A percentile compares a stretch with the other conserved stretches of the same genome.
These are phyloP conservation scores for Virgularia gustaviana DNA, from an alignment of 92 coral and sea anemone species.

Conservation along the genomic window DNA sequence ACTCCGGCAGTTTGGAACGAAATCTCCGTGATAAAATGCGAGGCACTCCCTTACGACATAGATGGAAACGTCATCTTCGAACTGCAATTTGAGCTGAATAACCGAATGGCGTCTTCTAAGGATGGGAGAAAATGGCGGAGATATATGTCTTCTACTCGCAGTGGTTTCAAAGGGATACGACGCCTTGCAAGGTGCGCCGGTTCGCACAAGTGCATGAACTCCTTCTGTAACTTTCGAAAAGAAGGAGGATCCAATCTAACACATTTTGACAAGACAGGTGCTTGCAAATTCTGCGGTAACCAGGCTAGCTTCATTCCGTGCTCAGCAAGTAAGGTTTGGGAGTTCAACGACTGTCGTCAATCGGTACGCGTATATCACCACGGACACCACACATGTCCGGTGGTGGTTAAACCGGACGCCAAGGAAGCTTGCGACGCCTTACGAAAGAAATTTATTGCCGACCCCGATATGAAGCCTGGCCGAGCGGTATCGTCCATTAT, in stretches of 20 bases:
- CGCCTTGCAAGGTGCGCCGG: conserved; percentile 28
- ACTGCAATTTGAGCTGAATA: conserved; percentile 4
- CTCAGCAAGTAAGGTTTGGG: conserved; percentile 35
- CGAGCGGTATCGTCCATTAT: conserved; percentile 9
- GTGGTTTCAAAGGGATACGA: conserved; percentile 17
- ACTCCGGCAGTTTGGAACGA: conserved; percentile 1
- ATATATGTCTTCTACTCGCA: conserved; percentile 30
- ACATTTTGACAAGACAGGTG: conserved; percentile 28
- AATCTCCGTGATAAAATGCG: neutral
- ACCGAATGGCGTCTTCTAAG: conserved; percentile 42
- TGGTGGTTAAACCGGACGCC: conserved; percentile 1
- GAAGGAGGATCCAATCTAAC: conserved; percentile 29
- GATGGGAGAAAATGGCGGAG: conserved; percentile 44
- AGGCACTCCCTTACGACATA: conserved; percentile 17
- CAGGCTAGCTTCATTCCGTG: conserved; percentile 15
- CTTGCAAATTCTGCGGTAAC: conserved; percentile 32
- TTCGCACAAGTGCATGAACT: conserved; percentile 11
- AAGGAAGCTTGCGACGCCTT: conserved; percentile 24
- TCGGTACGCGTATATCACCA: conserved; percentile 14
- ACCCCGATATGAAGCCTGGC: conserved; percentile 22
- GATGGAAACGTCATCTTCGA: conserved; percentile 26
- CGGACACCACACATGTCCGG: conserved; percentile 33
- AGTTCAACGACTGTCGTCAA: conserved; percentile 11
- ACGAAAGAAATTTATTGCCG: conserved; percentile 5
- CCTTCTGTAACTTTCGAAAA: conserved; percentile 29